Base-by-base conservation (phyloP, 2,797 vertebrate species). In the Rhinatrema bivittatum region DNA sequence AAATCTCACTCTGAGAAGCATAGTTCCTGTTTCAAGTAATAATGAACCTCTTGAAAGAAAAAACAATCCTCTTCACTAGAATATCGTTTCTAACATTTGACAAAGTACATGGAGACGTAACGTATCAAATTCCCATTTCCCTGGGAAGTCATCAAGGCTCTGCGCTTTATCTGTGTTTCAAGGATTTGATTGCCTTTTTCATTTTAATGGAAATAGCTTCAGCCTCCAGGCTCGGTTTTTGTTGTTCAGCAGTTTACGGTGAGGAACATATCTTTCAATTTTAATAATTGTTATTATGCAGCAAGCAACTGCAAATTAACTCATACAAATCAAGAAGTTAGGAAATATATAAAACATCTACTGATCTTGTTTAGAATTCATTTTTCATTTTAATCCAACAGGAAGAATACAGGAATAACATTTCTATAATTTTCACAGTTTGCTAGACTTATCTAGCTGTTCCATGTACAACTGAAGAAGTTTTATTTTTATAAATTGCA, bases 11-110 rank as follows among this genome's bases (percentile, higher is more conserved):
- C 23, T 37, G 10, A 39, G 39, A 29, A 34, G 37, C 27, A 32
- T 27, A 36, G 36, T 36, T 12, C 32, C 31, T 32, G 21, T 30
- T 31, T 41, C 32, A 36, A 23, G 23, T 12, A 18, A 27, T 29
- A 49, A 49, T 41, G 14, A 47, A 35, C 40, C 36, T 40, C 11
- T 35, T 25, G 40, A 47, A 34, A 39, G 16, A n/a, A n/a, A n/a
- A n/a, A n/a, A n/a, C n/a, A n/a, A n/a, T n/a, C n/a, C n/a, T 28
- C 20, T 12, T 28, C 28, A 18, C 17, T 17, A 16, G 12, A n/a
- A 11, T 27, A 14, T 15, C 16, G 38, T 46, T 28, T 33, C 28
- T 40, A 29, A 24, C 39, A 25, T 9, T 39, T 21, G 26, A 30
- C 36, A 30, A 35, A 40, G 6, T 36, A 16, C 21, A 26, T 41